These are phyloP conservation scores for Gryllus bimaculatus DNA, from an alignment of 1,140 invertebrate genomes.

Conservation along the genomic window DNA sequence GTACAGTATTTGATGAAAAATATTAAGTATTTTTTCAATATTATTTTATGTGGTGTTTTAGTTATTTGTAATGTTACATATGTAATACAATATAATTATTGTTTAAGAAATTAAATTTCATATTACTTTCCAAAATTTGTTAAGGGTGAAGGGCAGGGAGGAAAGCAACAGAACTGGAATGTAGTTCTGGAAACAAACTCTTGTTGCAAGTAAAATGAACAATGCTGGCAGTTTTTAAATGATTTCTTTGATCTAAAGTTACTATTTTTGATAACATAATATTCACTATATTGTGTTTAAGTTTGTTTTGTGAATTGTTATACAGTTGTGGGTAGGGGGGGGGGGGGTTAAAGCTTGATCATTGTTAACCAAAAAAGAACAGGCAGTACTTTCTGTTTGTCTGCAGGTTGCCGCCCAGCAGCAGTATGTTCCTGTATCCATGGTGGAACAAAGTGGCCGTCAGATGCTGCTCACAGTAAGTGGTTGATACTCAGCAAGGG, in stretches of 20 bases:
- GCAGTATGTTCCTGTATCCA: slow-evolving; percentile 85
- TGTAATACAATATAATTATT: no score
- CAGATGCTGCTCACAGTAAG: slow-evolving; percentile 56
- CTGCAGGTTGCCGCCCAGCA: slow-evolving; percentile 50
- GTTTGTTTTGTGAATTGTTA: not conserved
- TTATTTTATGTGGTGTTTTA: no score
- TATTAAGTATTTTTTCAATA: no score
- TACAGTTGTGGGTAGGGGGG: not conserved
- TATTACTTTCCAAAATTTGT: no score
- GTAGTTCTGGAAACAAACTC: no score
- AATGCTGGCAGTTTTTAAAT: not conserved
- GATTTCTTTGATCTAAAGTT: not conserved
- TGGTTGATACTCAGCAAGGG: slow-evolving; percentile 10
- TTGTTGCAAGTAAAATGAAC: no score
- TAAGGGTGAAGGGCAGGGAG: no score
- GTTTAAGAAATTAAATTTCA: no score
- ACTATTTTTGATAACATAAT: slow-evolving; percentile 7
- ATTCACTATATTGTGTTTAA: not conserved
- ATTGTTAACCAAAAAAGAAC: no score
- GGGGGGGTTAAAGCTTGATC: not conserved
- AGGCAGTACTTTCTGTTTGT: not conserved
- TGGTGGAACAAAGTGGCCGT: slow-evolving; percentile 63
- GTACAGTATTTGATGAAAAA: no score
- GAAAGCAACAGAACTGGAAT: no score
- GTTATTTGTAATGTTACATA: no score